phyloP scores from a whole-genome alignment of 2,113 vertebrate species.

The Gallinago paraguaiae region DNA sequence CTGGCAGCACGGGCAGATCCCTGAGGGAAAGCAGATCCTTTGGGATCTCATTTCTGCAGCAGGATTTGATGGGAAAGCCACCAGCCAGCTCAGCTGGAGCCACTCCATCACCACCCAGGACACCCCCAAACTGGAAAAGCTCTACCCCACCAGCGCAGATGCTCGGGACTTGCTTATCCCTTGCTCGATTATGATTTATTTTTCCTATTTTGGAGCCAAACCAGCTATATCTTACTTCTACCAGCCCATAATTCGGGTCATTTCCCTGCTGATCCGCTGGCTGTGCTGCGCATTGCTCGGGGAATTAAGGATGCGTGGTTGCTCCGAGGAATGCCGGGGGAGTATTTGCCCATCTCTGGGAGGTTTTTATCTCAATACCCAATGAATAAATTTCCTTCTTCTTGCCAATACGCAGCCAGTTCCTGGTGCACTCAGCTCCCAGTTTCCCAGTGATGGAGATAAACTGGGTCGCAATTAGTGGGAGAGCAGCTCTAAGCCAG shows the following conservation, averaged over 20 bases:
- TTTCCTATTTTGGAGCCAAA: background rate
- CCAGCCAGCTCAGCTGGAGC: background rate
- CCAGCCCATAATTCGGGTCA: background rate
- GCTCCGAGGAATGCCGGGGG: background rate
- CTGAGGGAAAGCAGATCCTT: background rate
- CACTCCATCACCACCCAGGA: too few relatives aligned
- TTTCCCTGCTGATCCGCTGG: background rate
- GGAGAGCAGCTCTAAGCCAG: background rate
- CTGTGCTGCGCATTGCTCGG: background rate
- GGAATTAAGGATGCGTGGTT: background rate
- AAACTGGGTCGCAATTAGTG: background rate
- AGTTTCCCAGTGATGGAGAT: background rate
- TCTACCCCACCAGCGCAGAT: background rate
- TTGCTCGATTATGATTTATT: background rate
- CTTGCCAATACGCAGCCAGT: background rate
- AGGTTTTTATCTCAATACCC: background rate
- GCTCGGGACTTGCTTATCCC: background rate
- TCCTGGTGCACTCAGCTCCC: background rate
- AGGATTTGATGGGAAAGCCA: background rate
- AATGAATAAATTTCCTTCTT: background rate
- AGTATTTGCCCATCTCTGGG: background rate
- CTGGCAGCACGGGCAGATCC: background rate
- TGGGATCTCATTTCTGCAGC: background rate
- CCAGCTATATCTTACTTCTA: background rate
- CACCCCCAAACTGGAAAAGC: background rate